Evolutionary conservation across 1,140 invertebrate genomes (phyloP), one percentile per base, ranked within the genome.

Genomic region (Bactericera cockerelli): DNA sequence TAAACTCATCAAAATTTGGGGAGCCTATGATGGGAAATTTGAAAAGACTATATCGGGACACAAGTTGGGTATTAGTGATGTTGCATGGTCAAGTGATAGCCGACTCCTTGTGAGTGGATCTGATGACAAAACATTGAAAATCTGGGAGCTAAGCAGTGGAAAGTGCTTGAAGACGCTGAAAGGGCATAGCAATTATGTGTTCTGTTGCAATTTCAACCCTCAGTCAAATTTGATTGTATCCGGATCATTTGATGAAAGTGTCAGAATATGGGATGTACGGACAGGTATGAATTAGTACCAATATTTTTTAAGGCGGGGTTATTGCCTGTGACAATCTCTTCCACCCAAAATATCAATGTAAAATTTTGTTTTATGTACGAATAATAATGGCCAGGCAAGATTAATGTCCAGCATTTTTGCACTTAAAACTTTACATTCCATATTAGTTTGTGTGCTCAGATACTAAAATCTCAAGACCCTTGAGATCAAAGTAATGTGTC

Each of bases 161-260:
- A 99, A 98, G 79, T 97, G 93, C 76, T 76, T 98, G 64, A 99
- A 99, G 76, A 99, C 96, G 0, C 74, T 99, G 21, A 99, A 99
- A 75, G 96, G 97, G 25, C 97, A 99, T 71, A 96, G 92, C 73
- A 99, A 99, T 73, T 99, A 99, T 75, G 97, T 99, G 0, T 99
- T 99, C 72, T 99, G 96, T 70, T 99, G 95, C 71, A 98, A 98
- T 76, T 99, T 99, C 71, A 99, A 99, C 76, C 96, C 96, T 63
- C 96, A 99, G 75, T 98, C 93, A 31, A 99, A 99, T 77, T 78
- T 99, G 31, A 96, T 99, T 71, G 95, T 98, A 24, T 99, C 95
- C 55, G 96, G 96, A 62, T 99, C 96, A 16, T 99, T 99, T 78
- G 97, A 99, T 70, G 97, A 99, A 75, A 97, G 92, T 75, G 95